Conservation (phyloP, 2,113 vertebrate species). For the Malurus alboscapulatus region DNA sequence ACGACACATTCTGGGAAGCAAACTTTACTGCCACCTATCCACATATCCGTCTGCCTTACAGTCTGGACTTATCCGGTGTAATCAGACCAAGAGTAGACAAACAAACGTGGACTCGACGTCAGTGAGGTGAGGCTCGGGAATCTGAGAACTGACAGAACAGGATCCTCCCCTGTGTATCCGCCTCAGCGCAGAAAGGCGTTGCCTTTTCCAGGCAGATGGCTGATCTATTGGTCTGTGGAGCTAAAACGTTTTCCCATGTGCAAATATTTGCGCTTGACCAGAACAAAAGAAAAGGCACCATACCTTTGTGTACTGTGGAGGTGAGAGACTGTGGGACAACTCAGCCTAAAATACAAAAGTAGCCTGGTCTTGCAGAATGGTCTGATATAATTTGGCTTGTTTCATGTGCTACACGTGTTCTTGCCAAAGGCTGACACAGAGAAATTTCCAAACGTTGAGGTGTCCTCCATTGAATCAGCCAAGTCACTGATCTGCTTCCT, state of each 20-base stretch:
- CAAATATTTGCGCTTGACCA: conserved; percentile 77
- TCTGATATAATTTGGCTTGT: background rate
- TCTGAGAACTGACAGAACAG: conserved; percentile 66
- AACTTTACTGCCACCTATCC: conserved; percentile 11
- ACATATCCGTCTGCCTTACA: conserved; percentile 4
- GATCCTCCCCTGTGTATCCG: conserved; percentile 69
- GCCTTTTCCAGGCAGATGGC: conserved; percentile 72
- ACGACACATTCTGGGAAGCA: background rate
- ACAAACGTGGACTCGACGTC: conserved; percentile 52
- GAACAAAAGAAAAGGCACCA: conserved; percentile 64
- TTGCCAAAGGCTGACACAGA: background rate
- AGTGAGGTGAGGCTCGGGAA: conserved; percentile 33
- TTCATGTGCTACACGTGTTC: background rate
- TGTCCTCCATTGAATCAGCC: background rate
- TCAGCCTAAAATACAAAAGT: conserved; percentile 64
- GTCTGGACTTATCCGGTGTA: conserved; percentile 47
- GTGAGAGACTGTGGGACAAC: conserved; percentile 68
- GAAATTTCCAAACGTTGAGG: conserved; percentile 31
- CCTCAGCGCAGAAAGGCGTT: conserved; percentile 64
- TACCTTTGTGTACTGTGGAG: conserved; percentile 52
- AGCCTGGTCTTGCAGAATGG: background rate
- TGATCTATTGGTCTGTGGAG: conserved; percentile 59
- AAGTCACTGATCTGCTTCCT: background rate
- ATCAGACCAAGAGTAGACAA: conserved; percentile 60
- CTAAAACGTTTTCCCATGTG: conserved; percentile 60